phyloP scores from a whole-genome alignment of 92 coral and sea anemone genomes.

The Montipora capitata region DNA sequence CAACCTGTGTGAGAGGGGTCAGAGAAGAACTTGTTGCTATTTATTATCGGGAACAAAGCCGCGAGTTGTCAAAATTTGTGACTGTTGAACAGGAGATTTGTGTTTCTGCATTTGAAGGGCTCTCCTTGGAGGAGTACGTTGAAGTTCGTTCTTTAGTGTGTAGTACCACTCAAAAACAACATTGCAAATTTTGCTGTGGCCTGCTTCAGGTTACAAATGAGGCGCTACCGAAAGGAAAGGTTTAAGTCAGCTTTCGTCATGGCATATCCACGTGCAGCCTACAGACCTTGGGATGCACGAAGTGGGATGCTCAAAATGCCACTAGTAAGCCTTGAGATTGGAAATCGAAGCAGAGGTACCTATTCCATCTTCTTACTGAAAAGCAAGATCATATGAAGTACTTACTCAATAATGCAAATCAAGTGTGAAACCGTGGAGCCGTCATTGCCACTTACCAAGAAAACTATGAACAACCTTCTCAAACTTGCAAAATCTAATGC shows the following conservation, averaged over 20 bases:
- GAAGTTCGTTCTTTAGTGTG: conserved; percentile 32
- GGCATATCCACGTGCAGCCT: conserved; percentile 44
- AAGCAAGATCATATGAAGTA: not conserved
- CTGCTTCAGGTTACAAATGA: conserved; percentile 43
- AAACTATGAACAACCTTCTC: no score
- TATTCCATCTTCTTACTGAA: conserved; percentile 29
- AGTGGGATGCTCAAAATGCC: conserved; percentile 33
- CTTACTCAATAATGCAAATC: no score
- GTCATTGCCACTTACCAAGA: no score
- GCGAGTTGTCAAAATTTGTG: conserved; percentile 8
- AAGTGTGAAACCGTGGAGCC: no score
- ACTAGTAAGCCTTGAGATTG: conserved; percentile 9
- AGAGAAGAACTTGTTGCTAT: not conserved
- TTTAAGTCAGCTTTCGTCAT: conserved; percentile 57
- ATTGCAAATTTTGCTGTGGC: conserved; percentile 42
- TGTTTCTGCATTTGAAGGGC: conserved; percentile 37
- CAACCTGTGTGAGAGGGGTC: conserved; percentile 19
- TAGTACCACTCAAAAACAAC: conserved; percentile 29
- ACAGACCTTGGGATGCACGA: conserved; percentile 18
- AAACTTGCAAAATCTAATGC: no score
- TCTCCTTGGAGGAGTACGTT: conserved; percentile 38
- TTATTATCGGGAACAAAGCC: not conserved
- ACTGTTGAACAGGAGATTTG: conserved; percentile 28
- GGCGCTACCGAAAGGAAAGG: conserved; percentile 37
- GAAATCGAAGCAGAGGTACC: not conserved